Evolutionary conservation across 2,888 invertebrate genomes (phyloP).

Genomic region (Calliphora vomitoria): DNA sequence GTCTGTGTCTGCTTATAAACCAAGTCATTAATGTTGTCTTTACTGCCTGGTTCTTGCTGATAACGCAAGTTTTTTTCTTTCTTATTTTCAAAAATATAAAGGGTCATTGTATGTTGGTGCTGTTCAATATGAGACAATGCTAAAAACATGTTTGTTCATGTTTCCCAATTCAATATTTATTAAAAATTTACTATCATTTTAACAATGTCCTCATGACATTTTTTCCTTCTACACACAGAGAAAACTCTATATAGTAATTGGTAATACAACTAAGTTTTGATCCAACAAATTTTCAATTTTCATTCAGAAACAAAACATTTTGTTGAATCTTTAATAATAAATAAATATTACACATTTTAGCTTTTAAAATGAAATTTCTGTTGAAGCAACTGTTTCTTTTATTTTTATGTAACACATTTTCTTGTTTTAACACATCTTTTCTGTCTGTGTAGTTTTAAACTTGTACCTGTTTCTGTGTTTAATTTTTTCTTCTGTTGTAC

Average conservation of each 20-base stretch:
- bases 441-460: neutral
- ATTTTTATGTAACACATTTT: too few relatives aligned
- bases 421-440: neutral
- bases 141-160: slow-evolving; percentile 9
- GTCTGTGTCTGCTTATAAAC: too few relatives aligned
- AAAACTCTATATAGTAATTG: neutral
- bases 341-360: too few relatives aligned
- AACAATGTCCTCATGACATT: slow-evolving; percentile 35
- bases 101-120: neutral
- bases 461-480: neutral
- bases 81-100: too few relatives aligned
- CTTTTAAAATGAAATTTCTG: too few relatives aligned
- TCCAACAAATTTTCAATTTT: too few relatives aligned
- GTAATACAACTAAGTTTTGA: neutral
- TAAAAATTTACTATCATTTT: slow-evolving; percentile 56
- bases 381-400: too few relatives aligned
- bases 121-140: neutral
- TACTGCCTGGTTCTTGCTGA: too few relatives aligned
- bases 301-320: too few relatives aligned
- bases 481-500: neutral
- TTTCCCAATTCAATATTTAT: slow-evolving; percentile 43
- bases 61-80: too few relatives aligned
- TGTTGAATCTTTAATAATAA: too few relatives aligned
- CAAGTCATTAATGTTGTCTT: too few relatives aligned
- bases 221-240: neutral